These are phyloP conservation scores for Urocyon cinereoargenteus DNA, from an alignment of 2,797 vertebrate species.

Conservation along the genomic window DNA sequence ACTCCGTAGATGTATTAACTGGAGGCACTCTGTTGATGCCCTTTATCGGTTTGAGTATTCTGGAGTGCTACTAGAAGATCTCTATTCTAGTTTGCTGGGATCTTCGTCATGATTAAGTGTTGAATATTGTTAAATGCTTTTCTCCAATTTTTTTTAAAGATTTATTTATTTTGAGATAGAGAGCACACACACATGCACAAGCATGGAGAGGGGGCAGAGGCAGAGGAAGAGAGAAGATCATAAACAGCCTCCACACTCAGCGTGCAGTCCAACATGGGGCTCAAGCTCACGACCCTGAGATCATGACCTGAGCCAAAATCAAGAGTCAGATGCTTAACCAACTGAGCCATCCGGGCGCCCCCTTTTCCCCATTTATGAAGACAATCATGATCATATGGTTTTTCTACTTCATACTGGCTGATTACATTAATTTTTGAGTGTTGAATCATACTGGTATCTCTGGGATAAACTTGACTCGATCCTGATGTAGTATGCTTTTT, in stretches of 20 bases:
- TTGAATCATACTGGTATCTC: not conserved
- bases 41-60: not conserved
- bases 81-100: not conserved
- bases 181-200: not conserved
- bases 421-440: constrained; percentile 23
- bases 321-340: not conserved
- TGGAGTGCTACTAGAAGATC: not conserved
- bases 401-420: constrained; percentile 6
- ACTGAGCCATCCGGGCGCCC: not conserved
- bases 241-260: not conserved
- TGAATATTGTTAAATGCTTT: not conserved
- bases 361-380: not conserved
- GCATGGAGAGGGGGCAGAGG: not conserved
- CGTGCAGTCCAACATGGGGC: not conserved
- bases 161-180: not conserved
- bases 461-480: not conserved
- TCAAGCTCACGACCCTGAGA: not conserved
- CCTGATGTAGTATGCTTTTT: not conserved
- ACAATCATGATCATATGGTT: not conserved
- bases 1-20: not conserved
- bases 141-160: no score
- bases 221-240: not conserved
- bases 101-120: not conserved
- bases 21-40: not conserved
- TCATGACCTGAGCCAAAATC: not conserved